Base-by-base conservation (phyloP, 2,888 invertebrate species). In the Pyrochroa serraticornis region DNA sequence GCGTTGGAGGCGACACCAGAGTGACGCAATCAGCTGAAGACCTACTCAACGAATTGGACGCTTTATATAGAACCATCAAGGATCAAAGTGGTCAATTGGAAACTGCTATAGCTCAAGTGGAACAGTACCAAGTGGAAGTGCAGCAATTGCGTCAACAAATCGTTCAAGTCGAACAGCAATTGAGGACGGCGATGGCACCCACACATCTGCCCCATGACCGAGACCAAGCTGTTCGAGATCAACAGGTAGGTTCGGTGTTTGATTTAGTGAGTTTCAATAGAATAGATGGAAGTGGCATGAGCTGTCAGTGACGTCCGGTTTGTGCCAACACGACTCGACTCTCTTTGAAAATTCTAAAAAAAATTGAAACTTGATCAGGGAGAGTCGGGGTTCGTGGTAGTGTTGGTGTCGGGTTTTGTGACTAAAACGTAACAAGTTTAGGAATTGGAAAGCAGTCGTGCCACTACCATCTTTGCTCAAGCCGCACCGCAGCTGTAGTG, bases 111-210 rank as follows among this genome's bases (percentile, higher is more conserved):
- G 82, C 86, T 64, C 95, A 95, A 80, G 88, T 95, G 70, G 95
- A 95, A 77, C 87, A 89, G 62, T 92, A 94, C 79, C 92, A 92
- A 77, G 87, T 90, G 76, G 94, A 95, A 81, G 90, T 95, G 75
- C 92, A 91, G 72, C 85, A 88, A 47, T 83, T 95, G 66, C 87
- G 93, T 56, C 90, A 91, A 73, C 90, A 91, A 78, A 89, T 94
- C 72, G 87, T 93, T 63, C 88, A 90, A 77, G 92, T 91, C 64
- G 95, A 95, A 80, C 94, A 94, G 79, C 91, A 91, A 77, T 83
- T 95, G 75, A 86, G 95, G 61, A 85, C 88, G 58, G 89, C 91
- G 44, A 86, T 91, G 79, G 91, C 91, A 74, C 93, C 94, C 59
- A 89, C 90, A 70, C 91, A 92, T 81, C 83, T 89, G 76, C 90